Conservation (phyloP, 1,140 invertebrate genomes). For the Polypedilum vanderplanki region DNA sequence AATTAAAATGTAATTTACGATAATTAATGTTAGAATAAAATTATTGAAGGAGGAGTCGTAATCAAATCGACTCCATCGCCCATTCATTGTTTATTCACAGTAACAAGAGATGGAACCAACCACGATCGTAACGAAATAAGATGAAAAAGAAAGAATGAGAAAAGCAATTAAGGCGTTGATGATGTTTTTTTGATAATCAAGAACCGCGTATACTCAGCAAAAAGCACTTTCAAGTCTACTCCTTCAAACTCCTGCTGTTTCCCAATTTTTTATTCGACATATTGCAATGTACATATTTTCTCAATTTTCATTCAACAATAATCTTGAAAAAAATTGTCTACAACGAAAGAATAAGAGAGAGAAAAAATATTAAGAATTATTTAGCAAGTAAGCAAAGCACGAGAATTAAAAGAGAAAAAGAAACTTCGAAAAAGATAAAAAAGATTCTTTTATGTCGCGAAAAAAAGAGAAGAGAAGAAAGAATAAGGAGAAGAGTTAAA, state of each 20-base stretch:
- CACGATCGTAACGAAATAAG: not conserved
- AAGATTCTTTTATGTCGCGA: constrained; percentile 24
- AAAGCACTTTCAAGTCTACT: not conserved
- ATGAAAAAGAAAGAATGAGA: not conserved
- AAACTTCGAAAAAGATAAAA: no score
- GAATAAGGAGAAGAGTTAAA: constrained; percentile 16
- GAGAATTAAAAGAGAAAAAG: no score
- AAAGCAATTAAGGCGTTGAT: constrained; percentile 27
- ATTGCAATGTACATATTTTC: not conserved
- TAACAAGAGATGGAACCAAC: not conserved
- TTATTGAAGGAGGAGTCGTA: not conserved
- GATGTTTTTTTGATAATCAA: constrained; percentile 21
- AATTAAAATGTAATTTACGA: constrained; percentile 1
- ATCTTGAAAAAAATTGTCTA: not conserved
- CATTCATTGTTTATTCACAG: constrained; percentile 3
- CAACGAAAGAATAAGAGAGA: not conserved
- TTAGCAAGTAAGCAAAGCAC: not conserved
- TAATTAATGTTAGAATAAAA: not conserved
- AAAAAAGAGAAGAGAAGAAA: not conserved
- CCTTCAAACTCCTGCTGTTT: no score
- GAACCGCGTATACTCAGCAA: not conserved
- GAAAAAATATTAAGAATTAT: not conserved
- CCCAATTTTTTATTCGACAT: no score
- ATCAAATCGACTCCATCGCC: constrained; percentile 1
- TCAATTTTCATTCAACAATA: constrained; percentile 21